Evolutionary conservation across 2,888 invertebrate genomes (phyloP).

Genomic region (Seladonia tumulorum): DNA sequence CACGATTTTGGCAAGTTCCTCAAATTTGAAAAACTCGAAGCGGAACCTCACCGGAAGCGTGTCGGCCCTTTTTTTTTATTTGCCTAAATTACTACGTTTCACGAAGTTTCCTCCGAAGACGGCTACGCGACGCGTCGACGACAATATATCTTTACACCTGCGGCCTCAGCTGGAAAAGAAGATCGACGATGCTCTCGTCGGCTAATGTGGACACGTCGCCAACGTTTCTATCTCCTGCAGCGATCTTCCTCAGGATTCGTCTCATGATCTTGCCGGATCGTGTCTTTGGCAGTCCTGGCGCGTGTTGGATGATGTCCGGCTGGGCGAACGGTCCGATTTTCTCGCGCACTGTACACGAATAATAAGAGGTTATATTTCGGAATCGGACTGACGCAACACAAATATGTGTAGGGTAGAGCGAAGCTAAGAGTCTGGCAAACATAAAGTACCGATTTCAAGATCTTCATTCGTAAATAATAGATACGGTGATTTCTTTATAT

Average conservation of each 20-base stretch:
- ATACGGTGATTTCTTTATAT: no score
- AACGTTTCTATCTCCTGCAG: constrained; percentile 93
- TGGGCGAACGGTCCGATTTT: constrained; percentile 98
- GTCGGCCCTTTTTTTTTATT: constrained; percentile 10
- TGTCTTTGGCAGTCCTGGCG: constrained; percentile 97
- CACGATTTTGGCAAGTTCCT: constrained; percentile 1
- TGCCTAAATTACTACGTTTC: constrained; percentile 42
- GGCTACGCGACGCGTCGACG: constrained; percentile 1
- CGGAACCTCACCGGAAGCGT: constrained; percentile 36
- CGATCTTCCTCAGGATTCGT: constrained; percentile 96
- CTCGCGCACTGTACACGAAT: constrained; percentile 88
- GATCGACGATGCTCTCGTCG: constrained; percentile 94
- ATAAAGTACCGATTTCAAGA: no score
- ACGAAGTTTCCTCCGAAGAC: constrained; percentile 3
- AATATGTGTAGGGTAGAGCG: no score
- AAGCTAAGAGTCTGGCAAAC: no score
- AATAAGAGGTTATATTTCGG: background rate
- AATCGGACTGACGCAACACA: no score
- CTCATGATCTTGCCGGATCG: constrained; percentile 99
- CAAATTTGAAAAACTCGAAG: background rate
- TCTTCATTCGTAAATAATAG: no score
- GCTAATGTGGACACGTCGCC: constrained; percentile 98
- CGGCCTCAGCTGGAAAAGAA: constrained; percentile 91
- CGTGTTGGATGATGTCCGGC: constrained; percentile 97
- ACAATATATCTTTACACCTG: constrained; percentile 64